Percentiles rank a stretch among this genome's conserved stretches.
Conservation (phyloP, 2,113 vertebrate genomes). For the Cynoglossus semilaevis region DNA sequence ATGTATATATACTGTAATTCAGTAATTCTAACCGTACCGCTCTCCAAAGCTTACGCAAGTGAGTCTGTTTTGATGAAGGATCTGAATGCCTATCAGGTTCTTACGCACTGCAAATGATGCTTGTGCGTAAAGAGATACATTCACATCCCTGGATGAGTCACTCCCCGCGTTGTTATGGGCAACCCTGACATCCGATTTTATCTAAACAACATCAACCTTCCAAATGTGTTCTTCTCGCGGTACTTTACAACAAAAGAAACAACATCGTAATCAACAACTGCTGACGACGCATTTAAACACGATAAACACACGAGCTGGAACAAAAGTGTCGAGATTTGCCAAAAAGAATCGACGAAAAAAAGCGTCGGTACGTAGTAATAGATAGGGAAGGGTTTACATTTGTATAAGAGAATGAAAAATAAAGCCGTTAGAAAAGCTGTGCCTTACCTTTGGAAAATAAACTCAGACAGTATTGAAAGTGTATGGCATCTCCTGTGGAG, state of each 20-base stretch:
- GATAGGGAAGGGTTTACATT: neutral
- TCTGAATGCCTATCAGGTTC: constrained; percentile 13
- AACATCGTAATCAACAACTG: neutral
- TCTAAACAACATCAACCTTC: constrained; percentile 6
- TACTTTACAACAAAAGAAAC: neutral
- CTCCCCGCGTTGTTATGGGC: constrained; percentile 70
- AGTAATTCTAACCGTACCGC: neutral
- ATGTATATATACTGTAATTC: neutral
- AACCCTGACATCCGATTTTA: constrained; percentile 61
- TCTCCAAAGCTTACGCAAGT: neutral
- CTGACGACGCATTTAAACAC: constrained; percentile 3
- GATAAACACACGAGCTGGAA: neutral
- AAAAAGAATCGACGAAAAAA: neutral
- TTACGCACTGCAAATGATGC: constrained; percentile 43
- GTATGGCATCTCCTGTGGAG: constrained; percentile 71
- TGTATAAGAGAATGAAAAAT: no score
- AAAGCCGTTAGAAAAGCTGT: neutral
- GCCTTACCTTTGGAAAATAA: constrained; percentile 77
- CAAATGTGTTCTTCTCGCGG: neutral
- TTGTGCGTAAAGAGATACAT: constrained; percentile 50
- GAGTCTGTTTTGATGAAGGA: constrained; percentile 37
- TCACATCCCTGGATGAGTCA: constrained; percentile 74
- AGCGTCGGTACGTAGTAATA: neutral
- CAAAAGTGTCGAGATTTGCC: neutral
- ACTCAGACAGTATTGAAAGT: constrained; percentile 70